Conservation (phyloP, 2,113 vertebrate species). For the Haemorhous mexicanus region DNA sequence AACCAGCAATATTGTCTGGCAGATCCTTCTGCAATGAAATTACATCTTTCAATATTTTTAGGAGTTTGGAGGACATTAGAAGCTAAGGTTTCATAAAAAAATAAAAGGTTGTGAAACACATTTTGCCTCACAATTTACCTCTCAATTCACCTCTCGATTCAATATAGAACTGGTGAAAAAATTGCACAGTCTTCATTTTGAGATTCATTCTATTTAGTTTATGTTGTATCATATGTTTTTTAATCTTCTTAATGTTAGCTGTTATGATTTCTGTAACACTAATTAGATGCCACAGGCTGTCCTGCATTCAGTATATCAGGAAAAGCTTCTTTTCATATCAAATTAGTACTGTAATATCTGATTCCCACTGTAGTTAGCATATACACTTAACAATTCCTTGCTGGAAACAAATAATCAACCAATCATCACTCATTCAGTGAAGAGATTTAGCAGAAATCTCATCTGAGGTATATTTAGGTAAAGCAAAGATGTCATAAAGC, state of each 20-base stretch:
- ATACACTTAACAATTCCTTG: slow-evolving; percentile 15
- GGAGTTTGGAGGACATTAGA: background rate
- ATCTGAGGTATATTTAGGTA: slow-evolving; percentile 9
- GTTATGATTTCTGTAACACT: background rate
- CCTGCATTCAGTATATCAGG: background rate
- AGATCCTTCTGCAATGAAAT: background rate
- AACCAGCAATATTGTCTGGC: background rate
- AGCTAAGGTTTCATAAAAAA: background rate
- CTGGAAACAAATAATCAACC: slow-evolving; percentile 46
- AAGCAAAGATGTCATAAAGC: background rate
- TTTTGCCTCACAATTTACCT: background rate
- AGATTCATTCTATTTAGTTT: background rate
- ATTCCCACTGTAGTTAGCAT: background rate
- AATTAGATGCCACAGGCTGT: slow-evolving; percentile 7
- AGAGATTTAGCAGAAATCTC: slow-evolving; percentile 50
- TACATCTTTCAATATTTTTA: background rate
- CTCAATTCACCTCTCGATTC: background rate
- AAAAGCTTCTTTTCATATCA: background rate
- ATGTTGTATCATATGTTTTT: background rate
- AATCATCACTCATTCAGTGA: slow-evolving; percentile 40
- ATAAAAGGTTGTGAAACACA: background rate
- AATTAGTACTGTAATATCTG: background rate
- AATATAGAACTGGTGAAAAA: background rate
- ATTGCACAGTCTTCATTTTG: background rate
- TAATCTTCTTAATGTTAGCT: background rate